These are phyloP conservation scores for Anodontia alba DNA, from an alignment of 2,888 invertebrate species.

Conservation along the genomic window DNA sequence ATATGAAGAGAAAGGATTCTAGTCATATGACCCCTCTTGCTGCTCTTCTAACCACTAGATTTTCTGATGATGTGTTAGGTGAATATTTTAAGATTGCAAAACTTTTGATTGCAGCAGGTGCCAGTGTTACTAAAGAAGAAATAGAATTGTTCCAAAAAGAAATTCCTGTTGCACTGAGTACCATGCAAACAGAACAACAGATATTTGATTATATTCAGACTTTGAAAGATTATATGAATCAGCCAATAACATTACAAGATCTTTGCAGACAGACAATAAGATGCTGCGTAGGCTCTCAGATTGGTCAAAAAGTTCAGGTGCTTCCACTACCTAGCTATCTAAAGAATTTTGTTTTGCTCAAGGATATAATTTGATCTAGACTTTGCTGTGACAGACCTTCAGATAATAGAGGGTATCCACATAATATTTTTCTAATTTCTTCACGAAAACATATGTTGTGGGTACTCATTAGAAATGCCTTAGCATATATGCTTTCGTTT, in stretches of 20 bases:
- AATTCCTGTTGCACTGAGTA: neutral
- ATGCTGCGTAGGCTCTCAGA: neutral
- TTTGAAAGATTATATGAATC: neutral
- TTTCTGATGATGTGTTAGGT: neutral
- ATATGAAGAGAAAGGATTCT: neutral
- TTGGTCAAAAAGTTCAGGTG: neutral
- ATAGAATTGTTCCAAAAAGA: neutral
- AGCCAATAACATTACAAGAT: neutral
- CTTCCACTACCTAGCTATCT: neutral
- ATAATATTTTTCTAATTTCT: too few relatives aligned
- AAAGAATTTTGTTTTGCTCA: neutral
- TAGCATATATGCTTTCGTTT: too few relatives aligned
- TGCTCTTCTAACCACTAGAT: neutral
- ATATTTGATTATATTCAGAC: neutral
- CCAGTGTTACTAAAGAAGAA: neutral
- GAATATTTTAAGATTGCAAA: constrained; percentile 1
- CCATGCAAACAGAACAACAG: neutral
- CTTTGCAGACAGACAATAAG: neutral
- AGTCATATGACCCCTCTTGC: neutral
- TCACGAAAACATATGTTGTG: too few relatives aligned
- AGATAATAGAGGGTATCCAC: too few relatives aligned
- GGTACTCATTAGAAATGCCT: too few relatives aligned
- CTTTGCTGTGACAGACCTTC: too few relatives aligned
- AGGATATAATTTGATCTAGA: neutral
- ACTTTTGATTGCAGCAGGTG: neutral